These are phyloP conservation scores for Steinernema feltiae DNA, from an alignment of 1,140 invertebrate genomes.

Conservation along the genomic window DNA sequence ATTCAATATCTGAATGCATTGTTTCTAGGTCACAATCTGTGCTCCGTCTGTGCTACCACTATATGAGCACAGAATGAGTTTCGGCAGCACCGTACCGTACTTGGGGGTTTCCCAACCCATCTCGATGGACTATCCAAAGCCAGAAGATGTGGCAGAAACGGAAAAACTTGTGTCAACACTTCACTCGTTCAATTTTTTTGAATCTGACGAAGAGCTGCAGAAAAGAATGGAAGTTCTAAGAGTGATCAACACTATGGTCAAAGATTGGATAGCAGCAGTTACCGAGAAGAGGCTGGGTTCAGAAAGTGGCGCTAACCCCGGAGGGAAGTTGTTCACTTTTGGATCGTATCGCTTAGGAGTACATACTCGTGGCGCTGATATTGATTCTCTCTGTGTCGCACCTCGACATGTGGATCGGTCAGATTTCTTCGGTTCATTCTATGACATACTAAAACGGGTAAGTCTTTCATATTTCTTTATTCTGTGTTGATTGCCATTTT, in stretches of 20 bases:
- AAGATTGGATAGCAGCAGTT: slow-evolving; percentile 45
- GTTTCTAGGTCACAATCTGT: too few relatives aligned
- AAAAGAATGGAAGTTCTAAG: slow-evolving; percentile 48
- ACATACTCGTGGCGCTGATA: slow-evolving; percentile 84
- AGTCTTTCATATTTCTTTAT: slow-evolving; percentile 44
- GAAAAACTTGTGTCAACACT: slow-evolving; percentile 40
- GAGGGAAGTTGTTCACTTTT: slow-evolving; percentile 98
- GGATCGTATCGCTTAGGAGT: slow-evolving; percentile 86
- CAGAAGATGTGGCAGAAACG: neutral
- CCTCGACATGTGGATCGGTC: slow-evolving; percentile 76
- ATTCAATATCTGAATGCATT: too few relatives aligned
- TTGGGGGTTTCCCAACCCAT: neutral
- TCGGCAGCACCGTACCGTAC: neutral
- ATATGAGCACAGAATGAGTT: neutral
- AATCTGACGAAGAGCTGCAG: slow-evolving; percentile 47
- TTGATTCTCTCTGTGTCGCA: slow-evolving; percentile 91
- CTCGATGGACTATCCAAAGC: neutral
- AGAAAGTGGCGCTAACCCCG: slow-evolving; percentile 61
- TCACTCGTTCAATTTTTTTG: slow-evolving; percentile 43
- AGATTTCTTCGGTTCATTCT: slow-evolving; percentile 93
- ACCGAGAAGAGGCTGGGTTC: slow-evolving; percentile 40
- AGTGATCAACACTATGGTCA: slow-evolving; percentile 51
- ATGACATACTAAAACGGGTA: slow-evolving; percentile 78
- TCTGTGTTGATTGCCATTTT: slow-evolving; percentile 17
- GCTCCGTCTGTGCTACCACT: neutral